Evolutionary conservation across 2,113 vertebrate genomes (phyloP), one percentile per base, ranked within the genome.

Genomic region (Perognathus longimembris): DNA sequence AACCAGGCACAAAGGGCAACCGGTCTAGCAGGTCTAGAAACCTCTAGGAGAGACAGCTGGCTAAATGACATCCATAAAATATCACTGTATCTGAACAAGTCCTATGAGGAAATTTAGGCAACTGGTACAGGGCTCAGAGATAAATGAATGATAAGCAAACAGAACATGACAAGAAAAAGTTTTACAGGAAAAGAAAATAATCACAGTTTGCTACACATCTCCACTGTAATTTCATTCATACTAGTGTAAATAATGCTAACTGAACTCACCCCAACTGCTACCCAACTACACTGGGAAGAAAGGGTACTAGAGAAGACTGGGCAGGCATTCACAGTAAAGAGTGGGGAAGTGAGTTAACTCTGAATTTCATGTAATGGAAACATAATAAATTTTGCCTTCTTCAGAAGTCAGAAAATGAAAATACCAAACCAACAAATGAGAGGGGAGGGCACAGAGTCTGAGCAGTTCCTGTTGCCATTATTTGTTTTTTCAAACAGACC

Each of bases 141-240:
- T 83, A 36, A 50, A 34, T 81, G 17, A 59, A 20, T 61, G 78
- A 2, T 30, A 59, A 69, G 22, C n/a, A n/a, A 67, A 61, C 18
- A 74, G 66, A 67, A 79, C 7, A 42, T n/a, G 85, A 67, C 80
- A 92, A 87, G 18, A 78, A 90, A 88, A 82, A 63, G 18, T 20
- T 79, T 10, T 17, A 85, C 0, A 45, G 9, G 57, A 36, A 50
- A 76, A 66, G n/a, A 74, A 94, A 87, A 61, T 36, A 92, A 40
- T 36, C 63, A 30, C 1, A 81, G 54, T 66, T 66, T 34, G 34
- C 26, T 74, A 0, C 5, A 38, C 10, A 8, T 91, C 76, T 64
- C 76, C 45, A 22, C 59, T 70, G 45, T 59, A 63, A 81, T 28
- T 21, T 69, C 11, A 82, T 63, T 30, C 73, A 45, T 2, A 24